A percentile compares a stretch with the other conserved stretches of the same genome.
These are phyloP conservation scores for Embiotoca jacksoni DNA, from an alignment of 2,113 vertebrate species.

Conservation along the genomic window DNA sequence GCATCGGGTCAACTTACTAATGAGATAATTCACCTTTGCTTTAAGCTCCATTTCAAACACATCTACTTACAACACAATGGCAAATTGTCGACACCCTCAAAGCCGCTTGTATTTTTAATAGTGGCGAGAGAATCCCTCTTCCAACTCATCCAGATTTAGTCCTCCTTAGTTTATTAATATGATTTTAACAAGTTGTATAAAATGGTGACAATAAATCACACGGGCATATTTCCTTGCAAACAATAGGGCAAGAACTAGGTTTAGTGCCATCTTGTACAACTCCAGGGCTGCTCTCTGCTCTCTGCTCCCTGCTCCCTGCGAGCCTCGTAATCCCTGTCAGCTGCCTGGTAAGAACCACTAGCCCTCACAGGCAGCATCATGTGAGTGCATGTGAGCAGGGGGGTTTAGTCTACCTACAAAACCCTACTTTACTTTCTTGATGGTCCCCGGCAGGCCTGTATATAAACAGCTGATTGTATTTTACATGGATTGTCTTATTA, in stretches of 20 bases:
- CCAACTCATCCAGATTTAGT: constrained; percentile 46
- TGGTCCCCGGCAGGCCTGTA: background rate
- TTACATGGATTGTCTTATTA: background rate
- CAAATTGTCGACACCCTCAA: constrained; percentile 22
- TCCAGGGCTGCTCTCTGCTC: constrained; percentile 39
- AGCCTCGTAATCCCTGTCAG: constrained; percentile 84
- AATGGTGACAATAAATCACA: constrained; percentile 23
- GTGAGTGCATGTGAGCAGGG: constrained; percentile 81
- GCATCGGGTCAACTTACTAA: constrained; percentile 53
- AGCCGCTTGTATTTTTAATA: constrained; percentile 59
- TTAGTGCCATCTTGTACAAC: constrained; percentile 14
- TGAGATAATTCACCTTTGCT: constrained; percentile 57
- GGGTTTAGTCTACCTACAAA: constrained; percentile 62
- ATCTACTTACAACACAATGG: constrained; percentile 30
- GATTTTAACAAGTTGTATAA: constrained; percentile 40
- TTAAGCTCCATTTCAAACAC: constrained; percentile 43
- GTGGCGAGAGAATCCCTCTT: constrained; percentile 12
- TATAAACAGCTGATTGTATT: constrained; percentile 10
- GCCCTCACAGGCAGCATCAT: constrained; percentile 79
- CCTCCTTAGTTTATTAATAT: constrained; percentile 60
- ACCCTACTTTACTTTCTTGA: constrained; percentile 27
- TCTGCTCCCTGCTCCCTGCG: constrained; percentile 55
- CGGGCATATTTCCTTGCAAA: constrained; percentile 7
- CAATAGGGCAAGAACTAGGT: background rate
- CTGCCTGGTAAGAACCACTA: constrained; percentile 78